phyloP scores from a whole-genome alignment of 2,797 vertebrate species.

The Muscicapa comitata region DNA sequence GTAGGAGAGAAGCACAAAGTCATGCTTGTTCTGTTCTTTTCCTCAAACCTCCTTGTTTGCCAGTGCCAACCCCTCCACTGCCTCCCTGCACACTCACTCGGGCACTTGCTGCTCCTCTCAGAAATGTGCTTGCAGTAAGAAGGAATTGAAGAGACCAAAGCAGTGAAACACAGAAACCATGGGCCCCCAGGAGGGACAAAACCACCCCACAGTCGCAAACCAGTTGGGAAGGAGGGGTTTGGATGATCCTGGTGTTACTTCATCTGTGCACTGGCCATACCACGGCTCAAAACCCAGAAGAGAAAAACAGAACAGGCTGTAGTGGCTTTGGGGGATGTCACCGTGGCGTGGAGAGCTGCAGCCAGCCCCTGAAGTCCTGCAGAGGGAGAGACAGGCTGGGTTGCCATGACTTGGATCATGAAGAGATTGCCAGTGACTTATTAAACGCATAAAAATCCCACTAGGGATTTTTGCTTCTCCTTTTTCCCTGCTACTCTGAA shows the following conservation, averaged over 20 bases:
- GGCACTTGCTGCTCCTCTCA: background rate
- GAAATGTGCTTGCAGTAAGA: background rate
- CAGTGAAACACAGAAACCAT: background rate
- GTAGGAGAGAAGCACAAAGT: accelerated
- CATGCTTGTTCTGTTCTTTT: background rate
- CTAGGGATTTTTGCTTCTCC: background rate
- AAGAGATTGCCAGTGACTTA: background rate
- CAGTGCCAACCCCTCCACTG: background rate
- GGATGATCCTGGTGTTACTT: background rate
- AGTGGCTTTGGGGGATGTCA: background rate
- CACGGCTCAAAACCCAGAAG: background rate
- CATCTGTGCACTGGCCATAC: background rate
- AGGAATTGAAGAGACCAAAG: background rate
- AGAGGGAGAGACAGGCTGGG: background rate
- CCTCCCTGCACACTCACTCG: accelerated
- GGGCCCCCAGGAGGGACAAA: background rate
- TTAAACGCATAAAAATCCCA: background rate
- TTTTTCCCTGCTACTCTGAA: background rate
- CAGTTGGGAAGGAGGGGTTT: background rate
- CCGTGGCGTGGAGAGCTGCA: background rate
- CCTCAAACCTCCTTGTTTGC: background rate
- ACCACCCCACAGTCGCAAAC: accelerated
- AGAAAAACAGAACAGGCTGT: background rate
- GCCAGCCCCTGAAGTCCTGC: background rate
- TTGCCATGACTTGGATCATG: background rate